Percentiles rank a stretch among this genome's conserved stretches.
Evolutionary conservation across 2,888 invertebrate species (phyloP).

Genomic region (Tupiocoris notatus): DNA sequence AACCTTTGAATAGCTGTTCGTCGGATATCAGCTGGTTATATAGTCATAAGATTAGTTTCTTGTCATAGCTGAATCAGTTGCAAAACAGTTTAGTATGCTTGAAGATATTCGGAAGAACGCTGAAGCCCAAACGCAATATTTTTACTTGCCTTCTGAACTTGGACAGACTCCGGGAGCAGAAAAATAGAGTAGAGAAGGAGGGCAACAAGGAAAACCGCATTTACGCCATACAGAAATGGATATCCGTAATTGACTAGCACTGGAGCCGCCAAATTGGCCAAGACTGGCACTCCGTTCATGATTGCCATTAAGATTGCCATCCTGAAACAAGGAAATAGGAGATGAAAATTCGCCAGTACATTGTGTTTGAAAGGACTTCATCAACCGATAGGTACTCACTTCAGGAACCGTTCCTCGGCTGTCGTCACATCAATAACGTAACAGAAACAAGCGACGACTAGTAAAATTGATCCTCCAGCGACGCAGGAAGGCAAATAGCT

Average conservation of each 20-base stretch:
- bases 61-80: too few relatives aligned
- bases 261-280: not conserved
- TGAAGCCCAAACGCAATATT: too few relatives aligned
- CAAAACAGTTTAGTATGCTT: too few relatives aligned
- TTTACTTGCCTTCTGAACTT: not conserved
- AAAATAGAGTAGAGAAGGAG: not conserved
- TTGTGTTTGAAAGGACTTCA: too few relatives aligned
- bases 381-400: too few relatives aligned
- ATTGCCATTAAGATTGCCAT: not conserved
- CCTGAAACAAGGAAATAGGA: not conserved
- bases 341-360: not conserved
- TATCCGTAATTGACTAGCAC: not conserved
- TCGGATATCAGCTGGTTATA: too few relatives aligned
- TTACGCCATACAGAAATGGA: not conserved
- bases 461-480: not conserved
- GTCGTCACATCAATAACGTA: conserved; percentile 20
- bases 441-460: not conserved
- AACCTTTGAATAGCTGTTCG: too few relatives aligned
- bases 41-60: too few relatives aligned
- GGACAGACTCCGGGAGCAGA: conserved; percentile 11
- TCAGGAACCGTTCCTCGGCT: too few relatives aligned
- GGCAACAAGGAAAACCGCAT: not conserved
- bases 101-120: too few relatives aligned
- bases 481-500: not conserved
- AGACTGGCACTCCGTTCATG: not conserved